Conservation (phyloP, 2,888 invertebrate genomes). For the Agapetus fuscipes region DNA sequence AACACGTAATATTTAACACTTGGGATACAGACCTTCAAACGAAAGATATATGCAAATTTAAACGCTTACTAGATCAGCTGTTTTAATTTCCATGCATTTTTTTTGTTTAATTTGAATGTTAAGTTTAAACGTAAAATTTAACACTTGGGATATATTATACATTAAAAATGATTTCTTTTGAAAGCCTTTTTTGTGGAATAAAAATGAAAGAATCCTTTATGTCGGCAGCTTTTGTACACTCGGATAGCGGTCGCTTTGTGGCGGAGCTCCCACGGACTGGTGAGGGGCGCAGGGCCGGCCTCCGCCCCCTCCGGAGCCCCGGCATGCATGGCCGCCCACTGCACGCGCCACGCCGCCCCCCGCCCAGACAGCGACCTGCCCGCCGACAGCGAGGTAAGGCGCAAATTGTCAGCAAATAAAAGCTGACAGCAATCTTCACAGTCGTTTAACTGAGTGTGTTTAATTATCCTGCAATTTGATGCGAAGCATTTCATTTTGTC, state of each 20-base stretch:
- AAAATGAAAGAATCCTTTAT: too few relatives aligned
- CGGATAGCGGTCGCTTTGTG: slow-evolving; percentile 77
- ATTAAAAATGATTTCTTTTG: too few relatives aligned
- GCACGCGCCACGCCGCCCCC: slow-evolving; percentile 25
- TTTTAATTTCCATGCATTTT: too few relatives aligned
- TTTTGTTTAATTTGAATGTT: too few relatives aligned
- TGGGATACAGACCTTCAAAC: too few relatives aligned
- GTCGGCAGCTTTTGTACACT: slow-evolving; percentile 72
- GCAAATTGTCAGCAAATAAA: background rate
- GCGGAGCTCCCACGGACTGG: slow-evolving; percentile 62
- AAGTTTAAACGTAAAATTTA: too few relatives aligned
- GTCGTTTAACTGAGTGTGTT: background rate
- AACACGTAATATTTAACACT: too few relatives aligned
- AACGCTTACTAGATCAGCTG: too few relatives aligned
- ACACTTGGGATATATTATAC: too few relatives aligned
- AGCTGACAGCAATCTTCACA: background rate
- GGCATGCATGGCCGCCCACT: slow-evolving; percentile 28
- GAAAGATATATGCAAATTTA: too few relatives aligned
- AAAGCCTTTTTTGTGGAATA: too few relatives aligned
- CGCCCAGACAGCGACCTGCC: slow-evolving; percentile 26
- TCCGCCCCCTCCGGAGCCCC: slow-evolving; percentile 1
- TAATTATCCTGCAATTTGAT: background rate
- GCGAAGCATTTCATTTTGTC: too few relatives aligned
- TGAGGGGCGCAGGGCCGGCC: slow-evolving; percentile 35
- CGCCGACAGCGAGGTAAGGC: slow-evolving; percentile 1